Conservation (phyloP, 2,113 vertebrate genomes). For the Ifrita kowaldi region DNA sequence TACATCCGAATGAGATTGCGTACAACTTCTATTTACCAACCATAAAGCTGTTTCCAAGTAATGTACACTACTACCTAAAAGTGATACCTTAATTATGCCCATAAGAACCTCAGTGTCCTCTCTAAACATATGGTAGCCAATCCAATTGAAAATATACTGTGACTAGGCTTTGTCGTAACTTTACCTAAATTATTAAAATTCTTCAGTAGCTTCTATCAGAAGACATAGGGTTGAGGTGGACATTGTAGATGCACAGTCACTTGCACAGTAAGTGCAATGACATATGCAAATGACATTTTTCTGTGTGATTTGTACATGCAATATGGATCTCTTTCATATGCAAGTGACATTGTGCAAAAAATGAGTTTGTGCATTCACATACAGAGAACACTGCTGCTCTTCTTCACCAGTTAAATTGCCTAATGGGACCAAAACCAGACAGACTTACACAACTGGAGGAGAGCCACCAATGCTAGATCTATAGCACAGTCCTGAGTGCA, state of each 20-base stretch:
- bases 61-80: background rate
- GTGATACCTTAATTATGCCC: background rate
- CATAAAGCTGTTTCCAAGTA: background rate
- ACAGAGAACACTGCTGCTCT: background rate
- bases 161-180: background rate
- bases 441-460: background rate
- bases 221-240: background rate
- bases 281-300: background rate
- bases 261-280: background rate
- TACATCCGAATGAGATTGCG: background rate
- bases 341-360: background rate
- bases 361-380: background rate
- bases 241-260: background rate
- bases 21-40: background rate
- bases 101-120: background rate
- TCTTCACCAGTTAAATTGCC: background rate
- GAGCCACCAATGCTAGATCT: background rate
- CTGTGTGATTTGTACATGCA: background rate
- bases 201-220: background rate
- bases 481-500: background rate
- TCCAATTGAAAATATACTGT: background rate
- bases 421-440: background rate
- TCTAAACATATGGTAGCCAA: background rate
- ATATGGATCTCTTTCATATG: background rate
- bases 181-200: background rate